These are phyloP conservation scores for Agrochola lota DNA, from an alignment of 2,888 invertebrate species.

Conservation along the genomic window DNA sequence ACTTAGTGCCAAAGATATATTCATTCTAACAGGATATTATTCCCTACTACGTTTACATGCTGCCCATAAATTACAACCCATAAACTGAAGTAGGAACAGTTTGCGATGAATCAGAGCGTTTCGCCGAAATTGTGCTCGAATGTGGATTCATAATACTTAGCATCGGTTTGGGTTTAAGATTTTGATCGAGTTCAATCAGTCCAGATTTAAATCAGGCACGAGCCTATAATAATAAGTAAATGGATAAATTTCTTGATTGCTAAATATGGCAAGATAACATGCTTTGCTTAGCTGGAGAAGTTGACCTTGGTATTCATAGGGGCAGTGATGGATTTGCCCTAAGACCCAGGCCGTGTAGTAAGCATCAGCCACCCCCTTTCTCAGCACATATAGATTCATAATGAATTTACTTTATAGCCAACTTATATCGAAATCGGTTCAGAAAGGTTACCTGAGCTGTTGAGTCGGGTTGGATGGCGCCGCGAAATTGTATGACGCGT, in stretches of 20 bases:
- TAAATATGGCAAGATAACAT: background rate
- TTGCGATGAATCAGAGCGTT: slow-evolving; percentile 38
- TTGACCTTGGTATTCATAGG: background rate
- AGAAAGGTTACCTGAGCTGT: no score
- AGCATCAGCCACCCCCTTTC: no score
- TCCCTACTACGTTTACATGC: slow-evolving; percentile 12
- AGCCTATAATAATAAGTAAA: background rate
- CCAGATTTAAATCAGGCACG: background rate
- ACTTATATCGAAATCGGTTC: no score
- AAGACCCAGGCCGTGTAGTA: no score
- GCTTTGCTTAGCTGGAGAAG: background rate
- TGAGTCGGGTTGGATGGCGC: no score
- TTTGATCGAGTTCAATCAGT: background rate
- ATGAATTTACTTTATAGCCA: no score
- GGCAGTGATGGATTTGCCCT: no score
- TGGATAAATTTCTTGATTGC: background rate
- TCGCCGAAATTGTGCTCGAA: background rate
- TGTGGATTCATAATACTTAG: background rate
- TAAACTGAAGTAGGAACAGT: slow-evolving; percentile 38
- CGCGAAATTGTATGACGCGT: no score
- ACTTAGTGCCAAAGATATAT: slow-evolving; percentile 44
- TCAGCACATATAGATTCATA: no score
- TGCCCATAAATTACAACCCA: slow-evolving; percentile 39
- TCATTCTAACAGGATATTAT: slow-evolving; percentile 25
- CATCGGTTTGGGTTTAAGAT: background rate